Evolutionary conservation across 2,797 vertebrate species (phyloP), one percentile per base, ranked within the genome.

Genomic region (Peromyscus nudipes): DNA sequence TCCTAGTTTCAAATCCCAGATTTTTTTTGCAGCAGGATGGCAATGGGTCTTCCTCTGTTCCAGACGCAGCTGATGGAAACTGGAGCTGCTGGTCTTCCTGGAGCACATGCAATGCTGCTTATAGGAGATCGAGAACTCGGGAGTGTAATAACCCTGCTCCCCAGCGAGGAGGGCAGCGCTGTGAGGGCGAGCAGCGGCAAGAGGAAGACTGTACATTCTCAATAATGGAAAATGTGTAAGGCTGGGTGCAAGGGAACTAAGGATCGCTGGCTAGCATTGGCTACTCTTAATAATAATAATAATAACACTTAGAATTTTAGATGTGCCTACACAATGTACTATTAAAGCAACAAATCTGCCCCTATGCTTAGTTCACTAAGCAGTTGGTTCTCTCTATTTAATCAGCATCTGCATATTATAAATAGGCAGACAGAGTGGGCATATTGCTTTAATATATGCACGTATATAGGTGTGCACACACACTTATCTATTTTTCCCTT

Each of bases 71-170:
- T 13, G 99, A 99, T 52, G 99, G 99, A 2, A 98, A 92, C 85
- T 99, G 99, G 99, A 98, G 99, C 89, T 99, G 99, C 98, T 99
- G 99, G 99, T 99, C 99, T 13, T 82, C 98, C 0, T 99, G 99
- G 99, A 99, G 98, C 55, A 0, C 69, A 0, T 99, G 99, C 0
- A 97, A 98, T 4, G 69, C 97, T 49, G 97, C 98, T 67, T 99
- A 99, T 97, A 99, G 97, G 98, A 99, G 96, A 94, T 97, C 95
- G 1, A 99, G 99, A 40, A 99, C 89, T 0, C 98, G 99, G 8
- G 43, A 77, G 9, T 99, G 99, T 91, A 98, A 99, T 94, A 99
- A 99, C 93, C 99, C 99, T 0, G 29, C 98, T 0, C 99, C 99
- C 0, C 92, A 98, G 12, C 98, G 82, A 0, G 99, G 99, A 1